Conservation (phyloP, 2,113 vertebrate species). For the Tragelaphus strepsiceros region DNA sequence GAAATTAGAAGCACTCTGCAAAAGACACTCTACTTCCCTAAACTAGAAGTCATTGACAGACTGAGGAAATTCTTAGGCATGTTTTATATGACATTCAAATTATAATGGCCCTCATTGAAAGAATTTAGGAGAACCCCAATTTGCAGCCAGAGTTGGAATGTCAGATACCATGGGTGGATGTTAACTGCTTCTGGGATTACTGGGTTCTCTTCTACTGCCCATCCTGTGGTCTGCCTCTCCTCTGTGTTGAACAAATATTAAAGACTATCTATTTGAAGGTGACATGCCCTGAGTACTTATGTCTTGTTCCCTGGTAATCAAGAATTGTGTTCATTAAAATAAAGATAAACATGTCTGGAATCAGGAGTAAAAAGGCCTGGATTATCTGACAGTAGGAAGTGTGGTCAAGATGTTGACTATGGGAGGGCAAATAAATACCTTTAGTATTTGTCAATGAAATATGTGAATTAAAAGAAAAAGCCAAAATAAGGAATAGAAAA, state of each 20-base stretch:
- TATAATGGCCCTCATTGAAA: not conserved
- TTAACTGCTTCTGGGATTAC: not conserved
- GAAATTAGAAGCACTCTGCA: not conserved
- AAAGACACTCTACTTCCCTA: not conserved
- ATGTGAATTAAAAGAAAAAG: not conserved
- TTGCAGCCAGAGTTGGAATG: too few species aligned
- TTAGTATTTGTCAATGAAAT: not conserved
- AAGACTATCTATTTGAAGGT: not conserved
- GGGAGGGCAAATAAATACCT: fast-evolving
- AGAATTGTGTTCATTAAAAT: not conserved
- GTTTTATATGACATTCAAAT: not conserved
- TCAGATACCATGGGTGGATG: fast-evolving
- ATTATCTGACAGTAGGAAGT: not conserved
- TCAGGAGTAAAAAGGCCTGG: not conserved
- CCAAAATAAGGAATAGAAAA: not conserved
- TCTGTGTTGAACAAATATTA: not conserved
- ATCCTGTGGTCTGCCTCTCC: not conserved
- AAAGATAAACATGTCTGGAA: not conserved
- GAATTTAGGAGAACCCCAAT: not conserved
- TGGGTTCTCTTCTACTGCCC: too few species aligned
- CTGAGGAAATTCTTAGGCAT: not conserved
- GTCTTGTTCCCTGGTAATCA: not conserved
- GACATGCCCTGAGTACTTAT: too few species aligned
- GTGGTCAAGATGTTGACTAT: fast-evolving
- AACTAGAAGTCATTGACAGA: not conserved